phyloP scores from a whole-genome alignment of 2,797 vertebrate genomes.

The Dicrostonyx torquatus region DNA sequence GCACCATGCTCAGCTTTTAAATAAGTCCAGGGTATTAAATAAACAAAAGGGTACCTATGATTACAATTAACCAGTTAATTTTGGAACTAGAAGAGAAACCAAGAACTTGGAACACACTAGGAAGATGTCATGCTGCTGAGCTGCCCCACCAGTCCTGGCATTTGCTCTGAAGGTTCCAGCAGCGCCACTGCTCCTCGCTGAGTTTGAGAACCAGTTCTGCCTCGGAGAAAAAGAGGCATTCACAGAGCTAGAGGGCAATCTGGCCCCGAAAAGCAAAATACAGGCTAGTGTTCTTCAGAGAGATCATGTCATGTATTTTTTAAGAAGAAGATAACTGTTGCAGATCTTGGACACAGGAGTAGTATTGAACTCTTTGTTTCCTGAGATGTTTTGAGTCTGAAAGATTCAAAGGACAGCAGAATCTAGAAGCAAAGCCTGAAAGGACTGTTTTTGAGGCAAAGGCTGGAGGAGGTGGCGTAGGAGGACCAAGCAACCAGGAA shows the following conservation, averaged over 20 bases:
- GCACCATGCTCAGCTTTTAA: not conserved
- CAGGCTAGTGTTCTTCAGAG: not conserved
- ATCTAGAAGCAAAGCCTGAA: conserved; percentile 17
- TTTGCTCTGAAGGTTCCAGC: conserved; percentile 1
- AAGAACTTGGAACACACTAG: not conserved
- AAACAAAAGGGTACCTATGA: not conserved
- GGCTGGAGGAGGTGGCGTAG: not conserved
- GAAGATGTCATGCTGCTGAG: no score
- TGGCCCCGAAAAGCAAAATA: not conserved
- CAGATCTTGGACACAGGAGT: not conserved
- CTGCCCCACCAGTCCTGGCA: not conserved
- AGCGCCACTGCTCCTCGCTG: not conserved
- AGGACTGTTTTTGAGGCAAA: conserved; percentile 35
- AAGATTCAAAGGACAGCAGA: conserved; percentile 46
- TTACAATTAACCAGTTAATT: not conserved
- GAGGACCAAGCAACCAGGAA: not conserved
- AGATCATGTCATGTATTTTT: conserved; percentile 6
- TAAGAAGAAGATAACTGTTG: conserved; percentile 19
- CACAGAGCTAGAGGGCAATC: not conserved
- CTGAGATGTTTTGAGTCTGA: not conserved
- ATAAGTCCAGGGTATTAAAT: not conserved
- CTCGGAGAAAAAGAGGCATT: not conserved
- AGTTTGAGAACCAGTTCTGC: not conserved
- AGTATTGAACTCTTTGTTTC: conserved; percentile 6
- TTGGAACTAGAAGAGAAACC: not conserved